A percentile compares a stretch with the other conserved stretches of the same genome.
Conservation (phyloP, 2,888 invertebrate species). For the Gnatocerus cornutus region DNA sequence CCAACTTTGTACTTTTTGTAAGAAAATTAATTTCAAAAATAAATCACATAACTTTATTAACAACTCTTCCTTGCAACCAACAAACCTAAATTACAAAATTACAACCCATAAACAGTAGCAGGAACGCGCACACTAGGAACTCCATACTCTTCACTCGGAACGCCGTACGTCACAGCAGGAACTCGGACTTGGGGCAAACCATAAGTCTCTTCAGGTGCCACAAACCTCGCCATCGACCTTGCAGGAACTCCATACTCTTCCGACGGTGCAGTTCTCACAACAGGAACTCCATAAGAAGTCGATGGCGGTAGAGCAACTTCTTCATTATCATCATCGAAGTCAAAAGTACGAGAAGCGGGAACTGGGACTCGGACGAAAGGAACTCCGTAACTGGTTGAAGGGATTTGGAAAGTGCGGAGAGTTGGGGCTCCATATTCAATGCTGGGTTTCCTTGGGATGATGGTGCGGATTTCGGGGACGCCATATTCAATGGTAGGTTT, state of each 20-base stretch:
- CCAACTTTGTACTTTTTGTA: too few species aligned
- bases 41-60: too few species aligned
- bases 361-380: neutral
- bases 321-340: neutral
- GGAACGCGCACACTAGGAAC: constrained; percentile 12
- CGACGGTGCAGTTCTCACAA: neutral
- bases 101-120: constrained; percentile 10
- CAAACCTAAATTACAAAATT: too few species aligned
- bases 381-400: neutral
- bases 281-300: neutral
- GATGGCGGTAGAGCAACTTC: neutral
- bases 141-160: constrained; percentile 22
- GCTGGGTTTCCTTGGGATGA: neutral
- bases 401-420: neutral
- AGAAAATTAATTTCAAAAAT: too few species aligned
- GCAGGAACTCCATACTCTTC: neutral
- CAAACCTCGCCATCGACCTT: neutral
- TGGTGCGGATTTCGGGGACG: neutral
- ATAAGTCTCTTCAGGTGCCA: constrained; percentile 3
- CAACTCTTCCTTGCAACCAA: too few species aligned
- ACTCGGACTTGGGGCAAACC: constrained; percentile 19
- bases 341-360: neutral
- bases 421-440: neutral
- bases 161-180: constrained; percentile 18
- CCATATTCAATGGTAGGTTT: constrained; percentile 19